Conservation (phyloP, 92 coral and sea anemone genomes). For the Zoanthus solanderi region DNA sequence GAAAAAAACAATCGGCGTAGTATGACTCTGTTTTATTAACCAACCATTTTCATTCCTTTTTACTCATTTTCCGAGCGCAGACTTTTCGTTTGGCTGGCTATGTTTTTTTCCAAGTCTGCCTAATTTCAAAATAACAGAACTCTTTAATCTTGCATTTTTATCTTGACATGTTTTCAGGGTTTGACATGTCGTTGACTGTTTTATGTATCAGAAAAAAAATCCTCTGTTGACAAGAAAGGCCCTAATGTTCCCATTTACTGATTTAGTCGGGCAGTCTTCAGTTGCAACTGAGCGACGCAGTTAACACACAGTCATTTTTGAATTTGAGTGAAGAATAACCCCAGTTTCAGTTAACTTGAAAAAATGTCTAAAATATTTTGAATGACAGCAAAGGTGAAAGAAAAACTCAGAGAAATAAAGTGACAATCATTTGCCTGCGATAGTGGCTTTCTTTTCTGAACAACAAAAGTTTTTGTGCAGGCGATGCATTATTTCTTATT, state of each 20-base stretch:
- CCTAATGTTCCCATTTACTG: neutral
- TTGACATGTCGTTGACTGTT: neutral
- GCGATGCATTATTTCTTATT: neutral
- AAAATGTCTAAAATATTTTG: neutral
- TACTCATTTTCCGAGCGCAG: neutral
- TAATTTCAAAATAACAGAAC: neutral
- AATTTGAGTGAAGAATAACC: neutral
- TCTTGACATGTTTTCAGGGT: neutral
- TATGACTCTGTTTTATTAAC: neutral
- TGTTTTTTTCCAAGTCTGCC: neutral
- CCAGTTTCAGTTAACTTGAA: too few species aligned
- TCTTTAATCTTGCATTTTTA: neutral
- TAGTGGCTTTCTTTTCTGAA: too few species aligned
- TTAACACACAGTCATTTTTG: neutral
- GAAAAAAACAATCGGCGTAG: too few species aligned
- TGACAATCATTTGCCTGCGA: neutral
- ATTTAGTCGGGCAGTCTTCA: neutral
- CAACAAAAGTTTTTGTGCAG: neutral
- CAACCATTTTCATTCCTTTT: neutral
- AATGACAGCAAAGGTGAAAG: neutral
- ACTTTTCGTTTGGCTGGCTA: neutral
- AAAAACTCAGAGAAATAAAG: neutral
- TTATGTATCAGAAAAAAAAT: neutral
- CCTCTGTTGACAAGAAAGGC: neutral
- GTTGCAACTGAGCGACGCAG: neutral